phyloP scores from a whole-genome alignment of 2,888 invertebrate genomes.

The Macroteleia sp. region DNA sequence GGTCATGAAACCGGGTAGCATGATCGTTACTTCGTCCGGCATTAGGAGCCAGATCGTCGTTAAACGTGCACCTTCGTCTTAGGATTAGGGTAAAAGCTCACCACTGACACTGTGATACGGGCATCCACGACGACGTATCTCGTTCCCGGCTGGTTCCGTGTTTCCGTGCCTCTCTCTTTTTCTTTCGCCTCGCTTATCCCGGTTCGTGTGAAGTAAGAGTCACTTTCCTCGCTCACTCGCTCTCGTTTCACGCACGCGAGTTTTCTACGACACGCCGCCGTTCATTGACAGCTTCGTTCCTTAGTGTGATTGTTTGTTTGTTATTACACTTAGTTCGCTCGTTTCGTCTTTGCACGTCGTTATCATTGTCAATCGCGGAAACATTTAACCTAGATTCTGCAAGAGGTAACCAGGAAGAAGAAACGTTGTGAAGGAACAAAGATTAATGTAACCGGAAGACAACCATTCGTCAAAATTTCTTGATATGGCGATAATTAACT shows the following conservation, averaged over 20 bases:
- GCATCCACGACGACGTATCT: not conserved
- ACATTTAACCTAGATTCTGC: too few relatives aligned
- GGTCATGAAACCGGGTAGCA: too few relatives aligned
- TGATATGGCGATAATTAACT: too few relatives aligned
- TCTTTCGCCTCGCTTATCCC: constrained; percentile 4
- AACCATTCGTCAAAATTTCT: too few relatives aligned
- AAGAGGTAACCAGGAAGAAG: too few relatives aligned
- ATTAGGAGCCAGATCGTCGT: too few relatives aligned
- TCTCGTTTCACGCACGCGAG: constrained; percentile 38
- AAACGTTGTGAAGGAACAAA: too few relatives aligned
- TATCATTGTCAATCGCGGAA: too few relatives aligned
- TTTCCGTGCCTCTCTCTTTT: constrained; percentile 22
- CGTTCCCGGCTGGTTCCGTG: too few relatives aligned
- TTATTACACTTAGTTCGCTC: not conserved
- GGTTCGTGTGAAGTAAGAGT: constrained; percentile 16
- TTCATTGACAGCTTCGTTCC: constrained; percentile 16
- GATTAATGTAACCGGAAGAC: too few relatives aligned
- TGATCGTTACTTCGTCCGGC: too few relatives aligned
- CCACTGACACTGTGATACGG: not conserved
- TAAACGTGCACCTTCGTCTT: too few relatives aligned
- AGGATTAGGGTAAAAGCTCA: not conserved
- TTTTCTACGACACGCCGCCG: constrained; percentile 18
- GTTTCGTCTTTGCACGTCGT: not conserved
- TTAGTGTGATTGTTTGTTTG: not conserved
- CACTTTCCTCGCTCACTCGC: constrained; percentile 41